Evolutionary conservation across 2,797 vertebrate species (phyloP), one percentile per base, ranked within the genome.

Genomic region (Microchirus variegatus): DNA sequence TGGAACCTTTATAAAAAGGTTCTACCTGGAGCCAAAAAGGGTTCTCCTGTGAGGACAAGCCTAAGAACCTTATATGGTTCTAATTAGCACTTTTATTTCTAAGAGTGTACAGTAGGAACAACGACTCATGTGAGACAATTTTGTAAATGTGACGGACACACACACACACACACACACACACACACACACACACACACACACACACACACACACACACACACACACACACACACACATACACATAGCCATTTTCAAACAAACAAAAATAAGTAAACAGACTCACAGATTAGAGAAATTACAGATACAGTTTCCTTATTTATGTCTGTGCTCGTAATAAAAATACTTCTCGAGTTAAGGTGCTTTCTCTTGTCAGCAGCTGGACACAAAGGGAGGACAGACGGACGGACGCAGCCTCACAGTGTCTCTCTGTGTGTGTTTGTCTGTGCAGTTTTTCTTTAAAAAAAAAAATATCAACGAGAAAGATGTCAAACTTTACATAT

Each of bases 361-460:
- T 75, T 52, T 75, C 43, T 72, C 67, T 87, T 51, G 67, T 54
- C 57, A 53, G 59, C 70, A 58, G 63, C 63, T 1, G 77, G 48
- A 31, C 63, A 82, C 48, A 55, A 80, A 13, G 31, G 63, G 69
- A 79, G 22, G 14, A 45, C 6, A 15, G 13, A 63, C 65, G 2
- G n/a, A 76, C 37, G 45, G 61, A 72, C 14, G 59, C 37, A 53
- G 70, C 67, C 63, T 88, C 82, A 86, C 81, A 85, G 84, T 75
- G 72, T 80, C 61, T 81, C 38, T 76, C 61, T 81, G 44, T 63
- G 26, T 57, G 51, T 78, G 77, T n/a, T 42, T n/a, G 47, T 57
- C 53, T 78, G 77, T 83, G 76, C 78, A 84, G 78, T 78, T 78
- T 22, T n/a, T n/a, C n/a, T n/a, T n/a, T n/a, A n/a, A n/a, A 22